Base-by-base conservation (phyloP, 2,888 invertebrate genomes). In the Drosophila koepferae region DNA sequence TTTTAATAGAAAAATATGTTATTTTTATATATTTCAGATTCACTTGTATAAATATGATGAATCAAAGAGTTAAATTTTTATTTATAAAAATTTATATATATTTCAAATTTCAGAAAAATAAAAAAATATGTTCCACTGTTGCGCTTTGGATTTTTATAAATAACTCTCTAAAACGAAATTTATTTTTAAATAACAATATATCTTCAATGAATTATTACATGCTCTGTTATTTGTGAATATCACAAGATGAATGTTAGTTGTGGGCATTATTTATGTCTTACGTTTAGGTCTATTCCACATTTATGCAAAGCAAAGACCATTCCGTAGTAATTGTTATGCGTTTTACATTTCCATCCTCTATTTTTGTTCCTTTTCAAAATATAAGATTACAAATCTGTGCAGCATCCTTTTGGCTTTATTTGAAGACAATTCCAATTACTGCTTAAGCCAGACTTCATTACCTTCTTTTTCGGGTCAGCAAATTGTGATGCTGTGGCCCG, bases 391-490 rank as follows among this genome's bases (percentile, higher is more conserved):
- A 40, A 49, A 40, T 41, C 23, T 43, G 16, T 16, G 60, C 12
- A 49, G 41, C 49, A 49, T 41, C 23, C 49, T 18, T 28, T 28
- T n/a, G 49, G 23, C 40, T 16, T 51, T 53, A 31, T 48, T 23
- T 36, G 31, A 46, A 28, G 34, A 64, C 48, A 58, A 34, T 64
- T 64, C 49, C 20, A 28, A 55, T 65, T 67, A 64, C 49, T 40
- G 40, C 16, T 28, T 43, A 49, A 49, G 14, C 48, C 67, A 55
- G 14, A n/a, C 65, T 67, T 49, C 66, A 67, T 67, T 41, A 48
- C 16, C 54, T 36, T 60, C 28, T n/a, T 4, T 61, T 38, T 59
- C 38, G 28, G 58, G 43, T 34, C 59, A 60, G 48, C 20, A 18
- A 18, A 46, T 31, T 58, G 51, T 54, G 49, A 44, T 63, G 58